Evolutionary conservation across 2,113 vertebrate species (phyloP).

Genomic region (Ifrita kowaldi): DNA sequence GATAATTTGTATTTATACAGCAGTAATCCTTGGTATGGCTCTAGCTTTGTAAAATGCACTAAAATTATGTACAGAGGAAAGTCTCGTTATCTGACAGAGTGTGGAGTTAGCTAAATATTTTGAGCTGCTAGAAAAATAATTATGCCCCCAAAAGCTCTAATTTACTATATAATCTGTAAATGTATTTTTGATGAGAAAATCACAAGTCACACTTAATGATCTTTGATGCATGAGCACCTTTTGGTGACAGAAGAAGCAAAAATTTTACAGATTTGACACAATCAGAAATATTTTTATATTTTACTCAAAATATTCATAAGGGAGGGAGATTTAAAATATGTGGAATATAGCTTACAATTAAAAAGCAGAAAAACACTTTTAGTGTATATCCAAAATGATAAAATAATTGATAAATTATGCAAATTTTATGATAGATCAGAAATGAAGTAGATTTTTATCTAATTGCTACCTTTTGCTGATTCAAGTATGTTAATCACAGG

Average conservation of each 20-base stretch:
- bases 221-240: constrained; percentile 1
- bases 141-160: background rate
- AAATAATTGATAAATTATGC: constrained; percentile 78
- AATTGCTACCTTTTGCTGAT: constrained; percentile 76
- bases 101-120: background rate
- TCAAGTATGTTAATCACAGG: constrained; percentile 75
- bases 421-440: constrained; percentile 71
- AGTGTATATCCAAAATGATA: constrained; percentile 71
- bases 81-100: background rate
- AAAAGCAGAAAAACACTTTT: constrained; percentile 62
- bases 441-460: constrained; percentile 70
- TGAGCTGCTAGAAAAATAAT: background rate
- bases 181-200: constrained; percentile 40
- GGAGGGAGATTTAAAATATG: constrained; percentile 57
- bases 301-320: constrained; percentile 34
- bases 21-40: background rate
- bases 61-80: background rate
- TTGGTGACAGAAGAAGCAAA: constrained; percentile 22
- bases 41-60: background rate
- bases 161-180: constrained; percentile 20
- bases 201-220: background rate
- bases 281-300: constrained; percentile 38
- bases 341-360: constrained; percentile 66
- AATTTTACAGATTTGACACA: constrained; percentile 40
- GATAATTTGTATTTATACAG: background rate